Evolutionary conservation across 1,140 invertebrate genomes (phyloP).

Genomic region (Euura saliciscinereae): DNA sequence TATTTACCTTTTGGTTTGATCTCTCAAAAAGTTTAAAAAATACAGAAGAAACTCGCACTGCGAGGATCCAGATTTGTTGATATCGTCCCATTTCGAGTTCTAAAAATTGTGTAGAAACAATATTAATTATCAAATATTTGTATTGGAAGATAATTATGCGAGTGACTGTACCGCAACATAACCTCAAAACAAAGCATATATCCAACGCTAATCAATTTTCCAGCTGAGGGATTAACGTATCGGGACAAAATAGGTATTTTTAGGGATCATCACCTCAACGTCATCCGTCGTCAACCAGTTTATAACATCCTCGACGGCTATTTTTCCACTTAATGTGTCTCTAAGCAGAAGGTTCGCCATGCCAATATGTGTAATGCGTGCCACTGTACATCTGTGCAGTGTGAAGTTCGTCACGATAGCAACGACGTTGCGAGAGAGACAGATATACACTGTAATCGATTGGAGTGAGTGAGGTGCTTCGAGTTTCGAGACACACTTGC

Average conservation of each 20-base stretch:
- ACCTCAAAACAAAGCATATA: background rate
- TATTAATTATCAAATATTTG: slow-evolving; percentile 8
- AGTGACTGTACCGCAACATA: slow-evolving; percentile 16
- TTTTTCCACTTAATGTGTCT: slow-evolving; percentile 28
- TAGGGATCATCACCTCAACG: slow-evolving; percentile 21
- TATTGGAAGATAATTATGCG: slow-evolving; percentile 23
- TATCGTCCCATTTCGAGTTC: slow-evolving; percentile 12
- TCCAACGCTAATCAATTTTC: background rate
- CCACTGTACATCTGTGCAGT: too few species aligned
- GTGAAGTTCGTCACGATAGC: too few species aligned
- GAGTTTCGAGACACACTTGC: too few species aligned
- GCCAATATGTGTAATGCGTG: background rate
- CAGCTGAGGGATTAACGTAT: background rate
- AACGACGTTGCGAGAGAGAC: too few species aligned
- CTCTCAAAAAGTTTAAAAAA: slow-evolving; percentile 32
- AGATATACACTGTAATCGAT: too few species aligned
- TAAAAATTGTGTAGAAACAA: background rate
- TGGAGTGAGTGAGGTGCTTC: too few species aligned
- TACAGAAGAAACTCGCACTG: slow-evolving; percentile 29
- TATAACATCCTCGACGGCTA: slow-evolving; percentile 29
- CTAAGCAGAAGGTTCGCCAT: slow-evolving; percentile 6
- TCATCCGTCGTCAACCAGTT: slow-evolving; percentile 38
- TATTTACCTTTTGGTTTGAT: slow-evolving; percentile 35
- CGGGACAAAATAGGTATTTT: background rate
- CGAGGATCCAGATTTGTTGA: slow-evolving; percentile 14